phyloP scores from a whole-genome alignment of 92 coral and sea anemone genomes.

The Palythoa grandis region DNA sequence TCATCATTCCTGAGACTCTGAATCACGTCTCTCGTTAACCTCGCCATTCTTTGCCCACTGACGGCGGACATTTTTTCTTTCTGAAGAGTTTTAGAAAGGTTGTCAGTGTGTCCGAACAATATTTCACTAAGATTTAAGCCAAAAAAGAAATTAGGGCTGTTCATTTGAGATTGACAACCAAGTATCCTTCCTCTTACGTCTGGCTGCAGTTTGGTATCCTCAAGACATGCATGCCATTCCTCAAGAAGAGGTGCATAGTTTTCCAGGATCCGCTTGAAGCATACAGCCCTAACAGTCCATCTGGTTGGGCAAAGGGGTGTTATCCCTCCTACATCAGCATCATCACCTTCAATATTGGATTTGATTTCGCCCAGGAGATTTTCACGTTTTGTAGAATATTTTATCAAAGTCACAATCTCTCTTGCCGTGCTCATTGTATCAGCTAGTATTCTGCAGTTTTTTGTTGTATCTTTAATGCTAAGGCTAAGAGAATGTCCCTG shows the following conservation, averaged over 20 bases:
- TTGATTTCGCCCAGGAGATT: neutral
- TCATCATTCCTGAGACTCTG: too few species aligned
- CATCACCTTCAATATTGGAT: neutral
- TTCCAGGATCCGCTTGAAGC: slow-evolving; percentile 6
- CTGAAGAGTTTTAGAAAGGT: slow-evolving; percentile 30
- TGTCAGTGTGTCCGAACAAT: slow-evolving; percentile 36
- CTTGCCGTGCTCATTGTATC: neutral
- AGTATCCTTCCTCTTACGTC: slow-evolving; percentile 11
- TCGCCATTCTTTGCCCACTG: neutral
- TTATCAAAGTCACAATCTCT: too few species aligned
- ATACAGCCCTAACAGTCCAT: neutral
- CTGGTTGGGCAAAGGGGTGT: neutral
- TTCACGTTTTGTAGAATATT: neutral
- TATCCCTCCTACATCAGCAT: neutral
- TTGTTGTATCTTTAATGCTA: slow-evolving; percentile 50
- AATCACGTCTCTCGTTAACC: too few species aligned
- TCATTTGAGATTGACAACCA: slow-evolving; percentile 30
- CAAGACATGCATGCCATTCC: slow-evolving; percentile 20
- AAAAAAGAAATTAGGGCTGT: slow-evolving; percentile 23
- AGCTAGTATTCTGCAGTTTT: slow-evolving; percentile 38
- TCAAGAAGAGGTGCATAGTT: neutral
- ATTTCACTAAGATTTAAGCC: slow-evolving; percentile 31
- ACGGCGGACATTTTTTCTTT: slow-evolving; percentile 22
- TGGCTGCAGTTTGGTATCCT: slow-evolving; percentile 7
- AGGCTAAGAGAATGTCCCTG: slow-evolving; percentile 47